Evolutionary conservation across 2,113 vertebrate genomes (phyloP), one percentile per base, ranked within the genome.

Genomic region (Formicarius rufipectus): DNA sequence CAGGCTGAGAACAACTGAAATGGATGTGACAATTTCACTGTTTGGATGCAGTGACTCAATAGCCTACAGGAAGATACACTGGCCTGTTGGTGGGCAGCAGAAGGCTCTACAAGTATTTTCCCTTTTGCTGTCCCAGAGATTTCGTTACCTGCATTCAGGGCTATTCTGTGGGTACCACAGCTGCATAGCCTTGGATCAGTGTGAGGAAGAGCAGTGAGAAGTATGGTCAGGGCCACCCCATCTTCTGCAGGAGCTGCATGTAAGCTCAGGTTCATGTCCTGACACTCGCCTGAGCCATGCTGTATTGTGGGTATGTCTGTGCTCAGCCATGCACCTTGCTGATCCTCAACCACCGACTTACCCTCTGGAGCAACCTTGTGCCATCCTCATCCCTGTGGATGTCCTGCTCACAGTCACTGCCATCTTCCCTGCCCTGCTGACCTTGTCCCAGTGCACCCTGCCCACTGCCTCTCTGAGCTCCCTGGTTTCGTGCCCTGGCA

Each of bases 81-180:
- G 5, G 16, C 37, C 27, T 60, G 15, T 39, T 56, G 6, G 2
- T 4, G 11, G 45, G 30, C 35, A 91, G 50, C 50, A 84, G n/a
- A 12, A 76, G 55, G 63, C 31, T 81, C 76, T 91, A 30, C 35
- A 77, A 62, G 10, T 23, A 33, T 55, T 73, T 81, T 77, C 31
- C 11, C 14, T 63, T 6, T 84, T 30, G 9, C n/a, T 53, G 35
- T 10, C 28, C 10, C 31, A 45, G 30, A 62, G 35, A 67, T 62
- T 16, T 39, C 31, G 4, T 25, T 74, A 45, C 13, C 27, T 20
- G 18, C 40, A 22, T 44, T 73, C 18, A 47, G 90, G 71, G 40
- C 33, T 17, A 31, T 0, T 0, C 25, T 2, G 2, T 9, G 33
- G 40, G 39, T 6, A 20, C 7, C 19, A 27, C 44, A 44, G 40